Conservation (phyloP, 2,888 invertebrate genomes). For the Agrenia bidenticulata region DNA sequence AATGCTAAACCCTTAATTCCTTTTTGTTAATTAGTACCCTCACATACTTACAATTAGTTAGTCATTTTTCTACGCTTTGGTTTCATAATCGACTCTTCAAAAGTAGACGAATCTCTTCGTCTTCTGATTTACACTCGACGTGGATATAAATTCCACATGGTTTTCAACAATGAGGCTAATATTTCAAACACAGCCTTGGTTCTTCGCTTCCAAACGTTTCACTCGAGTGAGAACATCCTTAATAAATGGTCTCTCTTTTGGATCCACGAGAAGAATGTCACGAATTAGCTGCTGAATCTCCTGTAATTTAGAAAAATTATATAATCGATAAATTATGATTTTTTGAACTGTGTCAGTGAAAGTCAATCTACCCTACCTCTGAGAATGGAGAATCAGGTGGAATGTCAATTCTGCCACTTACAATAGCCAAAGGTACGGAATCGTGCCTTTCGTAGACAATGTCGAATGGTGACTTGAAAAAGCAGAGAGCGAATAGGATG, state of each 20-base stretch:
- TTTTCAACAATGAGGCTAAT: no score
- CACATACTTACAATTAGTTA: no score
- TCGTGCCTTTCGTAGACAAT: conserved; percentile 79
- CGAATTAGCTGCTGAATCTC: conserved; percentile 69
- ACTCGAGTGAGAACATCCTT: conserved; percentile 69
- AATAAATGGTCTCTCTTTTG: conserved; percentile 71
- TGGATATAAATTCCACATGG: no score
- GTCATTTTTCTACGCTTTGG: no score
- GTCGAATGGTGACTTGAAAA: conserved; percentile 82
- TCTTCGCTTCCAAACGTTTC: conserved; percentile 62
- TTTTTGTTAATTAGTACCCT: no score
- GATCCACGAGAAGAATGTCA: conserved; percentile 72
- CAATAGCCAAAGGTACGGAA: conserved; percentile 80
- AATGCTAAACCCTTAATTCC: no score
- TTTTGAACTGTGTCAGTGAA: no score
- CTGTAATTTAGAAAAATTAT: conserved; percentile 58
- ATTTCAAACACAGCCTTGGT: conserved; percentile 64
- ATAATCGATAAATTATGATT: no score
- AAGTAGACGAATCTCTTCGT: no score
- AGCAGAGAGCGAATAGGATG: conserved; percentile 79
- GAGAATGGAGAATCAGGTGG: conserved; percentile 68
- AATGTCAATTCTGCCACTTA: conserved; percentile 72
- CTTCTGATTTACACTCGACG: no score
- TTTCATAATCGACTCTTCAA: no score
- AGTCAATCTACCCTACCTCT: conserved; percentile 59